Evolutionary conservation across 30 jellyfish, hydroid and myxozoan genomes (phyloP), one percentile per base, ranked within the genome.

Genomic region (Chrysaora quinquecirrha): DNA sequence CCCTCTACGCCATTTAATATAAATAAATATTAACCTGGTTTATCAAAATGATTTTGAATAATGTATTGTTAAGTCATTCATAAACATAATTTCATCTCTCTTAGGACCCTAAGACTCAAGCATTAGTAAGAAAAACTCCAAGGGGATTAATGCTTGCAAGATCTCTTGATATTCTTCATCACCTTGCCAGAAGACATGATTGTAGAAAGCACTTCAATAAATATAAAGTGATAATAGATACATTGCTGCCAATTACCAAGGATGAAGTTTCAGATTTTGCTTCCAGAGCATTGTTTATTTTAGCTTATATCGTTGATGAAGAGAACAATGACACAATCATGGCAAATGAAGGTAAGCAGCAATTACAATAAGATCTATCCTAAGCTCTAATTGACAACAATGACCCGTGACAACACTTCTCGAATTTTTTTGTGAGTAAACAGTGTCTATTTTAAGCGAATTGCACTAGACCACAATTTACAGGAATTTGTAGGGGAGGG

Each of bases 121-220:
- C 58, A 6, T 16, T 43, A 6, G 58, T 43, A 43, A 43, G 58
- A 16, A 43, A 43, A 43, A 43, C 58, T 16, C 58, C 58, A 9
- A 43, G 58, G 58, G 58, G 58, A 43, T 43, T 43, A 16, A 43
- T 43, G 58, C 58, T 43, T 43, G 58, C 58, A 43, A 43, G 58
- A 43, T 43, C 58, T 43, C 9, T 43, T 9, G 58, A 43, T 43
- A 43, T 43, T 43, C 58, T 43, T 43, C 58, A 43, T 16, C 9
- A 43, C 58, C 9, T 43, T 16, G 9, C 58, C 58, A 43, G 58
- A 16, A 9, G 58, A 16, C 16, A 9, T 6, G 9, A 9, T 43
- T 43, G 58, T 43, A 43, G 58, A 43, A 43, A 43, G 16, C 58
- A 43, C 16, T 43, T 43, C 16, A 16, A 9, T 6, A 43, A 43